Evolutionary conservation across 1,140 invertebrate species (phyloP), one percentile per base, ranked within the genome.

Genomic region (Cotesia glomerata): DNA sequence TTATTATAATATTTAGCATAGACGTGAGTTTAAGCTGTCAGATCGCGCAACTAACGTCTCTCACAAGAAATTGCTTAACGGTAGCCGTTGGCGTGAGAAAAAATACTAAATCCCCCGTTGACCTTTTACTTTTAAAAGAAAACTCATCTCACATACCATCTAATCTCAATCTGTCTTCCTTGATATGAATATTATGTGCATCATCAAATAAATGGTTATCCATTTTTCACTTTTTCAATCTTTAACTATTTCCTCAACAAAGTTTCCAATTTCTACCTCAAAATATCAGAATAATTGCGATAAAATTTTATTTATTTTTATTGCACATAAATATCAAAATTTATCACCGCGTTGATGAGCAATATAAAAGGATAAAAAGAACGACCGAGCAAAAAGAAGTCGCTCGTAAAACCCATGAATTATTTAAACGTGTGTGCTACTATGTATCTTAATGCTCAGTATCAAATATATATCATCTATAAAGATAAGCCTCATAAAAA

Each of bases 381-480:
- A 66, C 54, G 36, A 36, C 34, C 39, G 26, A 54, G 16, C n/a
- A 11, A 52, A 34, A 49, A 51, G 69, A 71, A 61, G 61, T 58
- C 73, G 70, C 8, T 74, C 73, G 78, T 73, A 78, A 81, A 81
- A 79, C 76, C 79, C 69, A 76, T 77, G 76, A 81, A 82, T 82
- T 81, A 82, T 82, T 77, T 79, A 72, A 75, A 76, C 81, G 14
- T 69, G 34, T 45, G 39, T 39, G 2, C 36, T 39, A 11, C 8
- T 26, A 18, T 66, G 32, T 64, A 35, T n/a, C 78, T 81, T 77
- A 81, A 81, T 78, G 76, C 75, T 78, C 61, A 78, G 78, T 62
- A 67, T 78, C 26, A 80, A 16, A 69, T 56, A 39, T 34, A 65
- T 71, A 63, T 81, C 79, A 79, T 78, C 75, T 80, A 80, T 78